phyloP scores from a whole-genome alignment of 1,140 invertebrate species.

The Drosophila albomicans region DNA sequence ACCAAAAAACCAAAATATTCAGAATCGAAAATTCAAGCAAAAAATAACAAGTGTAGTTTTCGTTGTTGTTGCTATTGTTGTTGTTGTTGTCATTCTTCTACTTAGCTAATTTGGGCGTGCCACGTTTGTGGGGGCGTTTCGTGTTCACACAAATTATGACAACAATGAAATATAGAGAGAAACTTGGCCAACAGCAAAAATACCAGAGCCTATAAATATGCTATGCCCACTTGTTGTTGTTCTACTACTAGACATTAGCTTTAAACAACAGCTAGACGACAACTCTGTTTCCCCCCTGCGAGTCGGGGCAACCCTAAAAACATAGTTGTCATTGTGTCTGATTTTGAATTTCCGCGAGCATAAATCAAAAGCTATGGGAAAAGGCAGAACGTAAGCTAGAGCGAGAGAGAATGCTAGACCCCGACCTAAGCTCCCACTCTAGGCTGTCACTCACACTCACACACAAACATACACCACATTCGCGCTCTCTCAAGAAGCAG shows the following conservation, averaged over 20 bases:
- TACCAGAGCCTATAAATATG: conserved; percentile 8
- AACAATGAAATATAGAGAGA: conserved; percentile 49
- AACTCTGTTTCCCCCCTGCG: not conserved
- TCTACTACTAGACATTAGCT: not conserved
- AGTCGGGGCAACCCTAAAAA: conserved; percentile 11
- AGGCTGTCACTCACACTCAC: conserved; percentile 7
- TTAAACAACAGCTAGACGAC: not conserved
- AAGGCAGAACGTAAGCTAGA: conserved; percentile 9
- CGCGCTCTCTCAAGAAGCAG: conserved; percentile 17
- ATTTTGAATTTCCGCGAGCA: conserved; percentile 47
- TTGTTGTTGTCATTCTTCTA: conserved; percentile 17
- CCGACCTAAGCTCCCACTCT: conserved; percentile 36
- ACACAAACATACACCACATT: conserved; percentile 1
- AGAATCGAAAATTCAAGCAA: conserved; percentile 16
- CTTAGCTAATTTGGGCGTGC: conserved; percentile 49
- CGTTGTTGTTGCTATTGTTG: not conserved
- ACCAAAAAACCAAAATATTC: conserved; percentile 34
- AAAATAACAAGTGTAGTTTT: conserved; percentile 10
- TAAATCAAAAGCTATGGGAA: conserved; percentile 37
- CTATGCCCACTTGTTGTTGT: conserved; percentile 29
- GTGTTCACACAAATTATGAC: conserved; percentile 48
- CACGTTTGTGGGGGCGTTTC: conserved; percentile 30
- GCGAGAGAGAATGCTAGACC: conserved; percentile 20
- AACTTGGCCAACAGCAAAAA: conserved; percentile 5
- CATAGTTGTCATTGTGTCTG: conserved; percentile 4